Percentiles rank a stretch among this genome's conserved stretches.
phyloP scores from a whole-genome alignment of 2,888 invertebrate species.

The Agrochola litura region DNA sequence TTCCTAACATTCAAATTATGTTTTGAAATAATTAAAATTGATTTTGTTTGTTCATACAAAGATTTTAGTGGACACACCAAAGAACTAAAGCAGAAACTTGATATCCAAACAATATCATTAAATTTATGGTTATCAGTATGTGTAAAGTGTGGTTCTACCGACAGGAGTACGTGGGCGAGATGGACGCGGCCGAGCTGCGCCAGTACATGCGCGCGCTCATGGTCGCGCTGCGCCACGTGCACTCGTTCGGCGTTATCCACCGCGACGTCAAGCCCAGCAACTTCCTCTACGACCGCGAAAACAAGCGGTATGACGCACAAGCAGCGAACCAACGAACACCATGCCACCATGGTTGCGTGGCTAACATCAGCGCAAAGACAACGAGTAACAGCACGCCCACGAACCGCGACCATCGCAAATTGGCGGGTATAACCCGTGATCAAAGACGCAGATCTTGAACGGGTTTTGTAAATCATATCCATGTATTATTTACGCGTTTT shows the following conservation, averaged over 20 bases:
- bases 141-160: not conserved
- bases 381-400: not conserved
- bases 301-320: constrained; percentile 85
- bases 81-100: not conserved
- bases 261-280: constrained; percentile 98
- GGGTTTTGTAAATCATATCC: not conserved
- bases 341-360: too few relatives aligned
- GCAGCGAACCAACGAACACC: not conserved
- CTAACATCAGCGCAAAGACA: not conserved
- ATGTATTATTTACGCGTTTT: not conserved
- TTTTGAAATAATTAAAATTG: not conserved
- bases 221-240: constrained; percentile 94
- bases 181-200: constrained; percentile 93
- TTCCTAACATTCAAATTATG: not conserved
- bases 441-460: not conserved
- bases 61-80: not conserved
- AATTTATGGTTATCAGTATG: constrained; percentile 1
- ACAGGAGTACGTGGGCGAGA: constrained; percentile 94
- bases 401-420: not conserved
- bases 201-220: constrained; percentile 95
- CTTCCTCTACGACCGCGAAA: constrained; percentile 95
- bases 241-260: constrained; percentile 96
- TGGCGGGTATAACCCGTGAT: not conserved
- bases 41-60: not conserved
- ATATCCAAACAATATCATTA: not conserved